Evolutionary conservation across 2,797 vertebrate species (phyloP).

Genomic region (Hydrocynus forskahlii): DNA sequence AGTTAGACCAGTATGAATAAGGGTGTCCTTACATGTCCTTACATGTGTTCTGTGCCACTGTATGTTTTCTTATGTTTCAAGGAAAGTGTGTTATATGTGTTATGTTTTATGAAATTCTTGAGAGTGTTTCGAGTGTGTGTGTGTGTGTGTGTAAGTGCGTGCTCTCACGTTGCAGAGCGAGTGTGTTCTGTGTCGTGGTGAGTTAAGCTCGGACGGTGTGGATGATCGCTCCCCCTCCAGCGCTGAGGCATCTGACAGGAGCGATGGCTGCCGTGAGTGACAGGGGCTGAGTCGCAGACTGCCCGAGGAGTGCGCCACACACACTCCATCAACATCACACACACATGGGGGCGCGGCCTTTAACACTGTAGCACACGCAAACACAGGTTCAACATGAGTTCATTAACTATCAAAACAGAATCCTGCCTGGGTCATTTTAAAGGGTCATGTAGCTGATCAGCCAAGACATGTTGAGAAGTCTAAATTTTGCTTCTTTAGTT

Average conservation of each 20-base stretch:
- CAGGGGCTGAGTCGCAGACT: conserved; percentile 94
- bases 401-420: background rate
- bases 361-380: conserved; percentile 50
- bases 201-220: conserved; percentile 98
- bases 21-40: background rate
- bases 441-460: background rate
- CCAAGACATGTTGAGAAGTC: too few relatives aligned
- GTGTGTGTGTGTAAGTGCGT: conserved; percentile 18
- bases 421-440: background rate
- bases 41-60: background rate
- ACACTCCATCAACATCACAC: conserved; percentile 55
- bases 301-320: conserved; percentile 62
- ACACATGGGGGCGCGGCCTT: conserved; percentile 52
- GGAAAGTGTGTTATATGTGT: conserved; percentile 16
- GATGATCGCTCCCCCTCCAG: conserved; percentile 94
- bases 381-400: conserved; percentile 10
- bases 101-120: background rate
- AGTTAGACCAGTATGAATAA: too few relatives aligned
- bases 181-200: conserved; percentile 96
- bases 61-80: background rate
- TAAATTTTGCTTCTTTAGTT: too few relatives aligned
- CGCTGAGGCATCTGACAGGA: conserved; percentile 92
- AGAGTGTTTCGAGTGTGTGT: background rate
- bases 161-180: conserved; percentile 98
- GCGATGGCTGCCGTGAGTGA: conserved; percentile 94